phyloP scores from a whole-genome alignment of 2,797 vertebrate species.

The Phrynocephalus forsythii region DNA sequence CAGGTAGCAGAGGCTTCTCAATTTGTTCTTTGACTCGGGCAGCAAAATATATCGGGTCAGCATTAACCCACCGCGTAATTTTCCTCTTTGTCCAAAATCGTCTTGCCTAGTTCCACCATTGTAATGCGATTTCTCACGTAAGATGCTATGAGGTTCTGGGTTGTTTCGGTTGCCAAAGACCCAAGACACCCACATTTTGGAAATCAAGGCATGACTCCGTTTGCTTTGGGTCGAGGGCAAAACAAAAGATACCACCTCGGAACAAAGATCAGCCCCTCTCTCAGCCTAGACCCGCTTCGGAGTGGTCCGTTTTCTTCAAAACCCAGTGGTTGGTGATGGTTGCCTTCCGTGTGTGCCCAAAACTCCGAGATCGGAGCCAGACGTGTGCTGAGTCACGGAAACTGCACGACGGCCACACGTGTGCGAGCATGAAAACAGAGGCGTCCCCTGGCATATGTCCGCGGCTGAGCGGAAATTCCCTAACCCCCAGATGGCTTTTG shows the following conservation, averaged over 20 bases:
- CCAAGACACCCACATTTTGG: neutral
- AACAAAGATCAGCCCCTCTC: no score
- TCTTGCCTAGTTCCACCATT: no score
- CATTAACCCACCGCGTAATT: no score
- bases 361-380: neutral
- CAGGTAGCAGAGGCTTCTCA: no score
- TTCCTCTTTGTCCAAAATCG: no score
- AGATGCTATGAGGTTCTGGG: neutral
- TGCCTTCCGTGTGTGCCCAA: rapidly evolving
- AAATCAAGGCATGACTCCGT: neutral
- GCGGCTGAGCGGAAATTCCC: rapidly evolving
- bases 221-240: neutral
- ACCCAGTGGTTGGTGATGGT: neutral
- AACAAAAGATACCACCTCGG: no score
- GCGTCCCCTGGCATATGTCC: neutral
- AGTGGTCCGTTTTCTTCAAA: neutral
- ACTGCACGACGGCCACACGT: rapidly evolving
- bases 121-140: neutral
- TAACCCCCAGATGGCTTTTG: rapidly evolving
- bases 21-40: no score
- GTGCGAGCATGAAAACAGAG: rapidly evolving
- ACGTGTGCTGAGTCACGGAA: conserved; percentile 19
- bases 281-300: neutral
- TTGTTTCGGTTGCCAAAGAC: neutral
- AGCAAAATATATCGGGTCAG: no score